These are phyloP conservation scores for Danio aesculapii DNA, from an alignment of 2,797 vertebrate species.

Conservation along the genomic window DNA sequence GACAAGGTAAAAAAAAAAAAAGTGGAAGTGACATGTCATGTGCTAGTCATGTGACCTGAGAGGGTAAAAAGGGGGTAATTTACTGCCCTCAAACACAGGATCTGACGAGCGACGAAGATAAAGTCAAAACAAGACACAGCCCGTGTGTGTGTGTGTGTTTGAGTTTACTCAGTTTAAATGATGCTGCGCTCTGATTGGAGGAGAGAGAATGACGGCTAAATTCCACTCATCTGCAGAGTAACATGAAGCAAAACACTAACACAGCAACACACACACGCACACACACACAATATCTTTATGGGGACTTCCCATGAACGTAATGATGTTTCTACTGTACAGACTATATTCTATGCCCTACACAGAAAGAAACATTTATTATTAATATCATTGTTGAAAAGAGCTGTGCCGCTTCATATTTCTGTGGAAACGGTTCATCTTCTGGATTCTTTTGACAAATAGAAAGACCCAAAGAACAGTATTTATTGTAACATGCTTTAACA, in stretches of 20 bases:
- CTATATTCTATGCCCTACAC: no score
- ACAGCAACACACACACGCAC: not conserved
- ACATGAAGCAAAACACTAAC: slow-evolving; percentile 28
- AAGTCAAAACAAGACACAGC: not conserved
- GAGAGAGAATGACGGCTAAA: slow-evolving; percentile 25
- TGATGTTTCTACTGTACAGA: no score
- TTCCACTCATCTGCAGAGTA: slow-evolving; percentile 50
- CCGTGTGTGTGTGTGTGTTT: not conserved
- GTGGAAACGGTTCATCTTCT: not conserved
- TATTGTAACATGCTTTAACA: no score
- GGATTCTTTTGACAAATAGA: not conserved
- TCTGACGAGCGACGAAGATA: not conserved
- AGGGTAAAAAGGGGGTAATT: not conserved
- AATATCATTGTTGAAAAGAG: no score
- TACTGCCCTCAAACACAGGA: not conserved
- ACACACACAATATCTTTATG: slow-evolving; percentile 2
- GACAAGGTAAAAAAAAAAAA: not conserved
- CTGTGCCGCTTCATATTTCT: not conserved
- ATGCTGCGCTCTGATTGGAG: slow-evolving; percentile 53
- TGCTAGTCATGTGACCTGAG: slow-evolving; percentile 25
- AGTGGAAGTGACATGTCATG: slow-evolving; percentile 2
- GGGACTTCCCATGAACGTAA: no score
- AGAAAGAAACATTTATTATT: no score
- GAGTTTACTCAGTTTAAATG: slow-evolving; percentile 55
- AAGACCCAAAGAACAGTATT: not conserved